phyloP scores from a whole-genome alignment of 1,140 invertebrate genomes.

The Laupala kohalensis region DNA sequence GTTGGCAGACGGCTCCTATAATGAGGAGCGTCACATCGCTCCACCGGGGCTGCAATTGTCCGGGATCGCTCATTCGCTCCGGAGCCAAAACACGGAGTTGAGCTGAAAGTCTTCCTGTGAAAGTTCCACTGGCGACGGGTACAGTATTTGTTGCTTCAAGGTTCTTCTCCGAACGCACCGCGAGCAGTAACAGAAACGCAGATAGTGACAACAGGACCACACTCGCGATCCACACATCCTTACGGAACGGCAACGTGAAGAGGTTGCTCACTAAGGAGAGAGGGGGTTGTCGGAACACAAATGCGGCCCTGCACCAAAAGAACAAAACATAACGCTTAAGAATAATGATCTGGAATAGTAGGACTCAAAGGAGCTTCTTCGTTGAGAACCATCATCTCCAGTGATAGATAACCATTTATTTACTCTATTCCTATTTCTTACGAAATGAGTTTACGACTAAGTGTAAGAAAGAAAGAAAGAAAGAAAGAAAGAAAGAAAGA shows the following conservation, averaged over 20 bases:
- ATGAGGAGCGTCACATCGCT: conserved; percentile 8
- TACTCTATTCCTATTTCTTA: too few relatives aligned
- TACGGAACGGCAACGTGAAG: conserved; percentile 43
- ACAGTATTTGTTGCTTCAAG: neutral
- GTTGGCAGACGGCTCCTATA: conserved; percentile 42
- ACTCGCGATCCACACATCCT: conserved; percentile 40
- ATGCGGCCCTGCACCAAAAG: conserved; percentile 31
- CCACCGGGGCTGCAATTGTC: neutral
- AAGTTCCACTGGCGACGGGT: neutral
- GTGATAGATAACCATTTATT: too few relatives aligned
- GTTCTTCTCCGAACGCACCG: neutral
- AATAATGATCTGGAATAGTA: too few relatives aligned
- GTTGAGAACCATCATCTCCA: too few relatives aligned
- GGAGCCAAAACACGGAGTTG: neutral
- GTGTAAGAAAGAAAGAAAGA: too few relatives aligned
- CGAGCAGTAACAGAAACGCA: conserved; percentile 25
- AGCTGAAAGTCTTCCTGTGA: neutral
- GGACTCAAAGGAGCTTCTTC: too few relatives aligned
- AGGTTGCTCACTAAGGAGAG: conserved; percentile 50
- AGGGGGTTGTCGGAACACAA: conserved; percentile 49
- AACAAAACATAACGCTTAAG: too few relatives aligned
- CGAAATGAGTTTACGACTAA: too few relatives aligned
- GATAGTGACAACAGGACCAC: conserved; percentile 32
- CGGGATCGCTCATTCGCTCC: neutral
- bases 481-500: too few relatives aligned